These are phyloP conservation scores for Euzophera pinguis DNA, from an alignment of 2,888 invertebrate species.

Conservation along the genomic window DNA sequence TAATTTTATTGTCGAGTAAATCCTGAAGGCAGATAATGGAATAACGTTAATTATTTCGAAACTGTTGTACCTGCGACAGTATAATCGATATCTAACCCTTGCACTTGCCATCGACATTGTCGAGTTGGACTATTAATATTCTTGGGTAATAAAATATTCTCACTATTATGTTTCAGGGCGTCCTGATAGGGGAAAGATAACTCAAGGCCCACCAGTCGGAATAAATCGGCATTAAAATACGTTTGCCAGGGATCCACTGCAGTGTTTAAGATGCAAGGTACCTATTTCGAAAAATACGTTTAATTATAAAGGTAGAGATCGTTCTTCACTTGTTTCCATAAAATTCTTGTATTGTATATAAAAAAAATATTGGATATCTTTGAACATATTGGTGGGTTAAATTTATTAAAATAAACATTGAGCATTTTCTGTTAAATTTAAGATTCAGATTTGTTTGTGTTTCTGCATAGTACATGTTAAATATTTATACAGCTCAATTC, in stretches of 20 bases:
- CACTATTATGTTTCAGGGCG: slow-evolving; percentile 51
- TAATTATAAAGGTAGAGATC: too few relatives aligned
- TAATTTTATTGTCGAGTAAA: background rate
- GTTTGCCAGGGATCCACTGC: background rate
- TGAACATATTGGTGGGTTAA: too few relatives aligned
- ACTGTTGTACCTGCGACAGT: background rate
- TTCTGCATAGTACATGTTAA: too few relatives aligned
- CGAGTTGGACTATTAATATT: slow-evolving; percentile 30
- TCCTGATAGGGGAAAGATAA: slow-evolving; percentile 53
- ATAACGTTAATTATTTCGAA: slow-evolving; percentile 1
- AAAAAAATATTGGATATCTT: too few relatives aligned
- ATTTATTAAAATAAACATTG: too few relatives aligned
- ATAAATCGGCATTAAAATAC: slow-evolving; percentile 52
- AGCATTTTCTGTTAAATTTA: too few relatives aligned
- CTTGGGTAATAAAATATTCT: slow-evolving; percentile 41
- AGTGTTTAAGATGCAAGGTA: too few relatives aligned
- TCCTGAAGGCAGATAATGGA: background rate
- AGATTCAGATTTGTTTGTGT: too few relatives aligned
- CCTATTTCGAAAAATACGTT: too few relatives aligned
- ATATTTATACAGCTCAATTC: too few relatives aligned
- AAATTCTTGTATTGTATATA: too few relatives aligned
- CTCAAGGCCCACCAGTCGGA: slow-evolving; percentile 40
- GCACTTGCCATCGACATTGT: slow-evolving; percentile 5
- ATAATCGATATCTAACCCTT: slow-evolving; percentile 10
- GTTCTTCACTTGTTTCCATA: too few relatives aligned